phyloP scores from a whole-genome alignment of 30 jellyfish, hydroid and myxozoan species.

The Clytia hemisphaerica region DNA sequence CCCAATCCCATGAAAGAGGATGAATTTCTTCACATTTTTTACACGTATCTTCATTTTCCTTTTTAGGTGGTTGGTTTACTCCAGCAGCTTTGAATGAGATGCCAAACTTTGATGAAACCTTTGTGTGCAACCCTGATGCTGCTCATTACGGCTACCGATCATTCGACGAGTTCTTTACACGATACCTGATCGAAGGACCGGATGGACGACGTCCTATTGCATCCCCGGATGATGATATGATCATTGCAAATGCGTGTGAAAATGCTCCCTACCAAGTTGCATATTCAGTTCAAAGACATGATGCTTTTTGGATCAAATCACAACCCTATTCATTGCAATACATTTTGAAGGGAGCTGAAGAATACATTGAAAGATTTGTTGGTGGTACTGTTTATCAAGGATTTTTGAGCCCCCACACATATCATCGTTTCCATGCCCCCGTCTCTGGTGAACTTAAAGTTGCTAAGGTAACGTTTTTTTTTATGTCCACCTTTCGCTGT shows the following conservation, averaged over 20 bases:
- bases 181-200: no score
- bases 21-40: no score
- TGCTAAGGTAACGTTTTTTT: no score
- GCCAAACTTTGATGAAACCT: no score
- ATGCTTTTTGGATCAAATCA: not conserved
- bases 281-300: not conserved
- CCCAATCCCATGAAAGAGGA: no score
- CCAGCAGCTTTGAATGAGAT: no score
- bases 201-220: not conserved
- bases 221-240: not conserved
- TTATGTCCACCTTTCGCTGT: no score
- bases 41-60: no score
- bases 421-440: conserved; percentile 4
- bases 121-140: no score
- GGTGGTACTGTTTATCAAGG: not conserved
- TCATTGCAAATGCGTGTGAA: not conserved
- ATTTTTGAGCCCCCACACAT: not conserved
- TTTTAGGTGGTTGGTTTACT: no score
- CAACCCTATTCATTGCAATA: not conserved
- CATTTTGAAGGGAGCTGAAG: not conserved
- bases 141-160: no score
- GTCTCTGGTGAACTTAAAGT: not conserved
- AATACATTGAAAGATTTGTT: not conserved
- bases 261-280: not conserved
- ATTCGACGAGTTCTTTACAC: no score